Percentiles rank a stretch among this genome's conserved stretches.
phyloP scores from a whole-genome alignment of 1,140 invertebrate genomes.

The Lasioglossum baleicum region DNA sequence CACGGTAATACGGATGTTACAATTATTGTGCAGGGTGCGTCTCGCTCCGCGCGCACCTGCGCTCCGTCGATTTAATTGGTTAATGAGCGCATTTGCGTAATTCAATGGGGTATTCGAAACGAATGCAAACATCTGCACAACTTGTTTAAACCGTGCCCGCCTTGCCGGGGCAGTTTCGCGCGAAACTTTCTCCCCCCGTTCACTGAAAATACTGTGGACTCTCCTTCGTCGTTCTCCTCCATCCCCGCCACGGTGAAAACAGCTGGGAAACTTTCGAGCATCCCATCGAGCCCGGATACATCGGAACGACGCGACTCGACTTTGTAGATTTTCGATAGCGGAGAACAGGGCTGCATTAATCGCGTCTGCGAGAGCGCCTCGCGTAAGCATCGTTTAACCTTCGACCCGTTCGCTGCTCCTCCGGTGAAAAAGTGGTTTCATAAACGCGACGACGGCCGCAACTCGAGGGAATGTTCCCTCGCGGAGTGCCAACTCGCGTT shows the following conservation, averaged over 20 bases:
- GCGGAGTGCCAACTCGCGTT: conserved; percentile 16
- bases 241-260: no score
- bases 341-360: neutral
- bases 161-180: neutral
- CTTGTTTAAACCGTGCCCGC: neutral
- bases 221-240: neutral
- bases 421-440: conserved; percentile 14
- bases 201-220: neutral
- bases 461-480: conserved; percentile 8
- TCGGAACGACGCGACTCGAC: neutral
- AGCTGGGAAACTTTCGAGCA: neutral
- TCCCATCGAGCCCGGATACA: no score
- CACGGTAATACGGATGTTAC: conserved; percentile 19
- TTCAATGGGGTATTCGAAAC: neutral
- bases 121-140: neutral
- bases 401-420: neutral
- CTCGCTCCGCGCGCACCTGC: neutral
- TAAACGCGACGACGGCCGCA: conserved; percentile 11
- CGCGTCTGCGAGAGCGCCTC: neutral
- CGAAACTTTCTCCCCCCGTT: neutral
- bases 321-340: neutral
- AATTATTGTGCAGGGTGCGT: conserved; percentile 1
- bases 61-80: conserved; percentile 9
- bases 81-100: conserved; percentile 15
- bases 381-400: neutral